Evolutionary conservation across 2,797 vertebrate species (phyloP), one percentile per base, ranked within the genome.

Genomic region (Leptoclinus maculatus): DNA sequence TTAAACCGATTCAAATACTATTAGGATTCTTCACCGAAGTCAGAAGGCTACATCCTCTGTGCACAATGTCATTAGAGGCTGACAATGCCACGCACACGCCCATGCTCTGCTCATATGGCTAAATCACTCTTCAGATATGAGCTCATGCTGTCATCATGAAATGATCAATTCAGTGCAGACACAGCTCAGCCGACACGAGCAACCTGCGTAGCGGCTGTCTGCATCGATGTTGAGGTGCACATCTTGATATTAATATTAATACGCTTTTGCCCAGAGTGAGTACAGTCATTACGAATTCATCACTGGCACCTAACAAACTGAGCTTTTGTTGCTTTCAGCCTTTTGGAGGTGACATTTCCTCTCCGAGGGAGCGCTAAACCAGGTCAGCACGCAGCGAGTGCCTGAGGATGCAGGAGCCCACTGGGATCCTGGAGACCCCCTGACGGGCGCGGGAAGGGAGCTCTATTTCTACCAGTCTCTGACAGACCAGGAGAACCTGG

Each of bases 201-300:
- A 27, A 21, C 25, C 19, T 60, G 68, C 3, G 1, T 19, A 27
- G 21, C 29, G 57, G 59, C 29, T 62, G 64, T 38, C 72, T 75
- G 62, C 54, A 49, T 54, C 23, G 19, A 70, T 70, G 67, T 7
- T 51, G 63, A 63, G 38, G 69, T 38, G 36, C 34, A 79, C 43
- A 36, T 66, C 39, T 58, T 23, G 4, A 41, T 45, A 81, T 89
- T 68, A 81, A 86, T 85, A 83, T 88, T 71, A 71, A 87, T 72
- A 72, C 58, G 3, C 34, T 75, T 80, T 70, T 64, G 66, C 45
- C 72, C 62, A 16, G 51, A 74, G 75, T 67, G 63, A 81, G 73
- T 56, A 62, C 27, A 89, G 76, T 85, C 76, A 88, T 89, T 69
- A 87, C 65, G 90, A 80, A 88, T 88, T 87, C 64, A 87, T 82